Evolutionary conservation across 2,113 vertebrate genomes (phyloP).

Genomic region (Entosphenus tridentatus): DNA sequence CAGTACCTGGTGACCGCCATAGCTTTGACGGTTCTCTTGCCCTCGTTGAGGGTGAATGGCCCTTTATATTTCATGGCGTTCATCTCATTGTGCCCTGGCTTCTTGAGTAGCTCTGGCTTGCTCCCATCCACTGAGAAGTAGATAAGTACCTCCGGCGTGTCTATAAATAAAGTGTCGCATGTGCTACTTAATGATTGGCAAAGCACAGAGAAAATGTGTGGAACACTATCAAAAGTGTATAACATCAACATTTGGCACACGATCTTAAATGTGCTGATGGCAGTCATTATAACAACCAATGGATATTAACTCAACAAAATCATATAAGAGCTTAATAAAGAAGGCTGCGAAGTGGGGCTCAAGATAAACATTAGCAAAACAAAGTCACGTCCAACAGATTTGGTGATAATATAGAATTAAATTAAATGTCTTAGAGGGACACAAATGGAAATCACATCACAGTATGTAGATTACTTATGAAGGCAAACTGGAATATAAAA

Average conservation of each 20-base stretch:
- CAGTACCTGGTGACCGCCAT: slow-evolving; percentile 46
- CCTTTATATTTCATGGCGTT: slow-evolving; percentile 38
- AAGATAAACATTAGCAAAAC: too few relatives aligned
- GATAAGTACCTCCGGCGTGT: slow-evolving; percentile 37
- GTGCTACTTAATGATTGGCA: too few relatives aligned
- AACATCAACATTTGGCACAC: neutral
- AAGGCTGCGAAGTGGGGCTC: too few relatives aligned
- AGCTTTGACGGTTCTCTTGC: slow-evolving; percentile 49
- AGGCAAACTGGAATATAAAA: too few relatives aligned
- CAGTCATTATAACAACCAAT: neutral
- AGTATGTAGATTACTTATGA: too few relatives aligned
- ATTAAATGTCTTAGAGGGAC: too few relatives aligned
- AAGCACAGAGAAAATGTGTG: neutral
- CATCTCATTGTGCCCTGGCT: slow-evolving; percentile 18
- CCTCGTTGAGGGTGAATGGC: slow-evolving; percentile 40
- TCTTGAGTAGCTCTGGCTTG: slow-evolving; percentile 35
- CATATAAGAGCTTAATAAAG: too few relatives aligned
- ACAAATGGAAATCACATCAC: too few relatives aligned
- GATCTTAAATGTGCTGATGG: neutral
- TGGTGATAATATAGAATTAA: too few relatives aligned
- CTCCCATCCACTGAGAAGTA: slow-evolving; percentile 69
- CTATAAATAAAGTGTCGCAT: slow-evolving; percentile 19
- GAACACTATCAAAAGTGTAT: neutral
- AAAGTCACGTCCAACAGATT: too few relatives aligned
- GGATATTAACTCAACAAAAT: slow-evolving; percentile 10